phyloP scores from a whole-genome alignment of 2,888 invertebrate species.

The Heliconius ethilla region DNA sequence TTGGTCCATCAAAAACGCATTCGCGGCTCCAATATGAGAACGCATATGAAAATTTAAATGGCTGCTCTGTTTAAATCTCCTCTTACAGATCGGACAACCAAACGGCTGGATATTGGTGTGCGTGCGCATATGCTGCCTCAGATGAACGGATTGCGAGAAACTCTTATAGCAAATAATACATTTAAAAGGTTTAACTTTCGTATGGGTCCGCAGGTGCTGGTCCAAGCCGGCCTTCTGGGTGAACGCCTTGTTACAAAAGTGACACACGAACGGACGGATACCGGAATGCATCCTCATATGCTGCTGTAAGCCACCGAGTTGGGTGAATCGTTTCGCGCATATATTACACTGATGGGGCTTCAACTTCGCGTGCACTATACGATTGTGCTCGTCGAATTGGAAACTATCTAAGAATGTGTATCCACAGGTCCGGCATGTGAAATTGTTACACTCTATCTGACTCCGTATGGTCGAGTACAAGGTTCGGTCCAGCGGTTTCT shows the following conservation, averaged over 20 bases:
- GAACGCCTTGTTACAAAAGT: conserved; percentile 73
- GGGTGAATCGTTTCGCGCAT: conserved; percentile 74
- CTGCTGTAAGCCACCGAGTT: conserved; percentile 75
- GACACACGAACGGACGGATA: conserved; percentile 71
- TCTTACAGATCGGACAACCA: conserved; percentile 68
- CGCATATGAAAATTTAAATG: conserved; percentile 77
- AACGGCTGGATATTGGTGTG: conserved; percentile 79
- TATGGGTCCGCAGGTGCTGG: conserved; percentile 76
- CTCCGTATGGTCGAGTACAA: conserved; percentile 51
- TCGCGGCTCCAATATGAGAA: conserved; percentile 62
- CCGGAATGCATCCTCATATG: conserved; percentile 78
- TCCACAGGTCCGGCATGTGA: conserved; percentile 66
- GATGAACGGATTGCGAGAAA: conserved; percentile 77
- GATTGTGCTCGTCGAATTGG: conserved; percentile 70
- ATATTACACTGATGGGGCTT: conserved; percentile 73
- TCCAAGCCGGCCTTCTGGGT: conserved; percentile 77
- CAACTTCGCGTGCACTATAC: conserved; percentile 66
- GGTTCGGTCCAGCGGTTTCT: conserved; percentile 70
- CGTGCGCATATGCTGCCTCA: conserved; percentile 77
- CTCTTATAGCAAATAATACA: conserved; percentile 75
- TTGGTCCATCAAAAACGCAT: conserved; percentile 55
- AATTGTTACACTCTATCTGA: conserved; percentile 52
- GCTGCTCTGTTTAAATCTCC: conserved; percentile 76
- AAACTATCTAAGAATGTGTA: conserved; percentile 62
- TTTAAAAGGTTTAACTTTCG: conserved; percentile 75